These are phyloP conservation scores for Plebejus melissa DNA, from an alignment of 2,888 invertebrate genomes.

Conservation along the genomic window DNA sequence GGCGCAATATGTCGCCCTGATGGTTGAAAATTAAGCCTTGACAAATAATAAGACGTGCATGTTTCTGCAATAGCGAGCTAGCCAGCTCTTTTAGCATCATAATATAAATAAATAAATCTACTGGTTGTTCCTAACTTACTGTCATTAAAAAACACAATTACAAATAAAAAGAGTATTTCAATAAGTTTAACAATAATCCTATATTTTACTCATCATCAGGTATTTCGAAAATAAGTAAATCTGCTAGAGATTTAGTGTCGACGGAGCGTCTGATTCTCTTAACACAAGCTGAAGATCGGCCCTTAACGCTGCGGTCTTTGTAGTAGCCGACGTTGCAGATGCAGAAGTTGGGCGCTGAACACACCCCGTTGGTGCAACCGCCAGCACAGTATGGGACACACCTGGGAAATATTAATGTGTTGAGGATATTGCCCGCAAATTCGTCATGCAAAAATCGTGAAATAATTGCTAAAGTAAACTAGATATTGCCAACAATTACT, in stretches of 20 bases:
- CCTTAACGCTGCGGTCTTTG: slow-evolving; percentile 81
- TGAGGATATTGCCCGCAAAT: no score
- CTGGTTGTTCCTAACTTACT: neutral
- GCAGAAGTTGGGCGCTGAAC: slow-evolving; percentile 86
- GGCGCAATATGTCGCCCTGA: no score
- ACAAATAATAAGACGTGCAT: no score
- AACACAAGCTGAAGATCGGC: slow-evolving; percentile 79
- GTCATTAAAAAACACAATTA: neutral
- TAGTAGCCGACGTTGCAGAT: slow-evolving; percentile 84
- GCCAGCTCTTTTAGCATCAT: no score
- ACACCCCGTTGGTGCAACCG: slow-evolving; percentile 87
- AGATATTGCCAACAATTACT: no score
- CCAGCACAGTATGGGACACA: slow-evolving; percentile 82
- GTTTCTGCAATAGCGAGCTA: no score
- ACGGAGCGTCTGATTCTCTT: slow-evolving; percentile 62
- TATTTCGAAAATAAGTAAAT: slow-evolving; percentile 45
- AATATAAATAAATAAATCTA: no score
- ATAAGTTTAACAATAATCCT: neutral
- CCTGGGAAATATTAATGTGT: slow-evolving; percentile 43
- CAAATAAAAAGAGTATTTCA: neutral
- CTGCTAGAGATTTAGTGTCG: slow-evolving; percentile 36
- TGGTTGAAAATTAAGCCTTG: no score
- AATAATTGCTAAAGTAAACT: no score
- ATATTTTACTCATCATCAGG: slow-evolving; percentile 37
- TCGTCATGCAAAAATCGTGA: no score